Conservation (phyloP, 2,797 vertebrate species). For the Pseudotriccus pelzelni region DNA sequence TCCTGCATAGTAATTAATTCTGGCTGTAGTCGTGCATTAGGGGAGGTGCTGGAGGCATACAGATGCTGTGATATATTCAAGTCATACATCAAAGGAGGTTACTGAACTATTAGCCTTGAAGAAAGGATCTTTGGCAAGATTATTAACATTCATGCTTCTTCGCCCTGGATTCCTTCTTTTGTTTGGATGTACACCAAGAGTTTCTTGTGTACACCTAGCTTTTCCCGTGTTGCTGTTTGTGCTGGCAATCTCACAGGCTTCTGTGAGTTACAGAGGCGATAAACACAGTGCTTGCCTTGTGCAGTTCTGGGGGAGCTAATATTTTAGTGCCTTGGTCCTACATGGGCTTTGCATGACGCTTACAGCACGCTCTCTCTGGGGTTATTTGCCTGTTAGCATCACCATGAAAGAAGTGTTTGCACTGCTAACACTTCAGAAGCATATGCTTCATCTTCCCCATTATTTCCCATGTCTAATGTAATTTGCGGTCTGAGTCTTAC, state of each 20-base stretch:
- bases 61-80: constrained; percentile 72
- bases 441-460: background rate
- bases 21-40: constrained; percentile 61
- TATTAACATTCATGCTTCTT: constrained; percentile 64
- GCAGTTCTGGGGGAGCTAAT: background rate
- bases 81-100: constrained; percentile 74
- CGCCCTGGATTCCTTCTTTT: constrained; percentile 35
- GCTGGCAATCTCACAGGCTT: constrained; percentile 32
- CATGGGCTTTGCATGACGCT: background rate
- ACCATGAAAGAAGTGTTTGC: background rate
- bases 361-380: background rate
- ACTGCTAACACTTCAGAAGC: background rate
- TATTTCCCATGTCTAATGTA: background rate
- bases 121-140: constrained; percentile 65
- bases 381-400: background rate
- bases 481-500: background rate
- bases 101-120: constrained; percentile 73
- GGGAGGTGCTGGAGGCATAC: constrained; percentile 70
- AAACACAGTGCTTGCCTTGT: constrained; percentile 1
- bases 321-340: background rate
- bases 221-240: constrained; percentile 31
- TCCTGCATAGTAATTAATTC: constrained; percentile 68
- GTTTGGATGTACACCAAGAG: constrained; percentile 48
- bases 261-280: background rate
- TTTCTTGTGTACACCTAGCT: constrained; percentile 34